Base-by-base conservation (phyloP, 2,888 invertebrate genomes). In the Cheilosia vernalis region DNA sequence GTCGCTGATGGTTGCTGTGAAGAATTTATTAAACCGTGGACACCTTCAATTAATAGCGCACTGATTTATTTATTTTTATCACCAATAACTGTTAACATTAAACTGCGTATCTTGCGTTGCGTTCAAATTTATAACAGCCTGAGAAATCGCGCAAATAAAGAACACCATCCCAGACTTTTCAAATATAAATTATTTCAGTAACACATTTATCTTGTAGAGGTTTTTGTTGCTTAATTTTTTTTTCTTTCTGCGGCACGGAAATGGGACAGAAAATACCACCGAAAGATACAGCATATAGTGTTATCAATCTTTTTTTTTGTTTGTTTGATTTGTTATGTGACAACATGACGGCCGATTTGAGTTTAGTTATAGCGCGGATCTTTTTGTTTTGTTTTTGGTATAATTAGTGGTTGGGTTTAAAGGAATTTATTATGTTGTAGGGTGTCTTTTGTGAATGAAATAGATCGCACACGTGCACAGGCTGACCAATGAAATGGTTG, bases 31-130 rank as follows among this genome's bases (percentile, higher is more conserved):
- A 67, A 67, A 77, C 47, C 70, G 72, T 77, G 66, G 72, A 76
- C 85, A 85, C 56, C 67, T 76, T 66, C 85, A 85, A 85, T 85
- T 85, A 85, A 81, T 85, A 81, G 79, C 58, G 56, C 79, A 64
- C 72, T 79, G 79, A 79, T 79, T 79, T 78, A 84, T 80, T 74
- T 72, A 84, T 79, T 70, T 84, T 84, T 80, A 84, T 84, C 84
- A 70, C 64, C 84, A 84, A 84, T 84, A 80, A 80, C 79, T 84
- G 84, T 84, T 84, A 80, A 49, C 70, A 70, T 84, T 74, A 74
- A 79, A 74, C 64, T 79, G 79, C 73, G 79, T 84, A 63, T 84
- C 70, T 77, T 69, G n/a, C 70, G 76, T 67, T 69, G 44, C 19
- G 51, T 72, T 27, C 1, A 63, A 76, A 85, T 85, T 80, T 81